Evolutionary conservation across 2,113 vertebrate species (phyloP), one percentile per base, ranked within the genome.

Genomic region (Cinclus cinclus): DNA sequence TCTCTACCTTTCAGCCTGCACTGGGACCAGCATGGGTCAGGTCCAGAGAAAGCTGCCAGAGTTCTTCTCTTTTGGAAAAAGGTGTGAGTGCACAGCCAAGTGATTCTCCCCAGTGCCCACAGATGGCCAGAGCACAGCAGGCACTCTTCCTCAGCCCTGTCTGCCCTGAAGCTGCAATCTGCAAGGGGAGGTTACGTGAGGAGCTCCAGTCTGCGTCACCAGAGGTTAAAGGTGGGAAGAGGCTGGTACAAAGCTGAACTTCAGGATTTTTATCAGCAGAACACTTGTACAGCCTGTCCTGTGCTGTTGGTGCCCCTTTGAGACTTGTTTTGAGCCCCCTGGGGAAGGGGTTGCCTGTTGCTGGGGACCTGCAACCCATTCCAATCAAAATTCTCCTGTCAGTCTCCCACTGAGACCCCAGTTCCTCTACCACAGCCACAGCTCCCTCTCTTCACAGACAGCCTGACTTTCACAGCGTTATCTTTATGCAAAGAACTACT

Each of bases 21-120:
- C 4, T 3, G 3, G 22, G 6, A 55, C 33, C 31, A 73, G 55
- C 4, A 10, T 3, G 23, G 35, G 7, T 27, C 3, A 1, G 17
- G 39, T 39, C 55, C 50, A 59, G 2, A 68, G 59, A 49, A 64
- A 81, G 73, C 8, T 73, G 25, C 33, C 33, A 47, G 59, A 42
- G 25, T 11, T 73, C 21, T n/a, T 52, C 21, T 92, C 23, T 87
- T 0, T 23, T 39, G 46, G 44, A n/a, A 68, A 60, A 24, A 39
- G 5, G 41, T 35, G 35, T 2, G 9, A 69, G 41, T 15, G 30
- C 64, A 11, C 30, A 75, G 28, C 39, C 8, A 4, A 6, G 28
- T 17, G 39, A 33, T 15, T 60, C 22, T n/a, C 18, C 24, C 37
- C 47, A 13, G 52, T 3, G 27, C 58, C n/a, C 39, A 37, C 33